phyloP scores from a whole-genome alignment of 2,797 vertebrate genomes.

The Semaprochilodus insignis region DNA sequence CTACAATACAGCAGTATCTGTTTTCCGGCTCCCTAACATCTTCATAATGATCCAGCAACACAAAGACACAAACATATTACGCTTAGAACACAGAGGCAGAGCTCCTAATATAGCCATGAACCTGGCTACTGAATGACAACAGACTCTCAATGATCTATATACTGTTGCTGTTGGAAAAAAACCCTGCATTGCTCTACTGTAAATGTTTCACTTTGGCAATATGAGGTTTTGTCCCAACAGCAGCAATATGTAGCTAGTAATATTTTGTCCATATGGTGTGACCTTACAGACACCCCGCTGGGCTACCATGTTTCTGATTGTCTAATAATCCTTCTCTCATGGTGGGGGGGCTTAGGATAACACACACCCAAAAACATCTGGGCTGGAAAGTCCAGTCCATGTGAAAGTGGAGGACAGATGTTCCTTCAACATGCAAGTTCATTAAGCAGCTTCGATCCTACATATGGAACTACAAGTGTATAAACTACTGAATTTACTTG shows the following conservation, averaged over 20 bases:
- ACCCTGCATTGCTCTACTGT: too few species aligned
- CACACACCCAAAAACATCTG: slow-evolving; percentile 60
- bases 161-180: too few species aligned
- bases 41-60: too few species aligned
- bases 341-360: slow-evolving; percentile 27
- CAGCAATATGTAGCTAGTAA: background rate
- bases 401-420: slow-evolving; percentile 8
- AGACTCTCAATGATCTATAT: too few species aligned
- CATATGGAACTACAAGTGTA: background rate
- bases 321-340: slow-evolving; percentile 20
- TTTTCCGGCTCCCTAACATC: too few species aligned
- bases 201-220: too few species aligned
- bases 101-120: too few species aligned
- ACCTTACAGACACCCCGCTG: slow-evolving; percentile 1
- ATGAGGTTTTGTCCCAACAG: too few species aligned
- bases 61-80: too few species aligned
- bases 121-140: too few species aligned
- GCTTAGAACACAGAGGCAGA: too few species aligned
- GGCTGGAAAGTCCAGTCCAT: slow-evolving; percentile 9
- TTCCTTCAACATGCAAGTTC: background rate
- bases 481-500: background rate
- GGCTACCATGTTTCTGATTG: slow-evolving; percentile 14
- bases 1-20: too few species aligned
- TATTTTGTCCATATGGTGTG: background rate
- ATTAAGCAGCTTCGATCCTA: background rate